Base-by-base conservation (phyloP, 2,888 invertebrate genomes). In the Oxycera nigricornis region DNA sequence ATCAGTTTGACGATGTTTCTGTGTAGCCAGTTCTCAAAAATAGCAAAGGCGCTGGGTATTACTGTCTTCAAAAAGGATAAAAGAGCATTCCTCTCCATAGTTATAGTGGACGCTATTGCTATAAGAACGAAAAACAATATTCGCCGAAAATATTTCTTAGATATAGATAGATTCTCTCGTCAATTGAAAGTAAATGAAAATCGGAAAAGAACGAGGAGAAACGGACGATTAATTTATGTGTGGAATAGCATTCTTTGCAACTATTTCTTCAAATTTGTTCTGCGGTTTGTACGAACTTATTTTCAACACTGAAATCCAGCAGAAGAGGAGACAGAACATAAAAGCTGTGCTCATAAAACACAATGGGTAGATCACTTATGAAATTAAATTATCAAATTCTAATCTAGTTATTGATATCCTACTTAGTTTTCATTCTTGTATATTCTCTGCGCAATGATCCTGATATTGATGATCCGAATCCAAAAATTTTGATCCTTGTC, bases 371-470 rank as follows among this genome's bases (percentile, higher is more conserved):
- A 77, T 88, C 7, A 85, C 83, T 4, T 87, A 87, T 77, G 87
- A 88, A 7, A 46, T 46, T 46, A 11, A 46, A 46, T 14, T 11
- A 46, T 17, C 6, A 46, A 82, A 86, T 76, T 86, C 82, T 0
- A 80, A 86, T 6, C 79, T 86, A 72, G 80, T 84, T 0, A 86
- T 89, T 59, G 87, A 88, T 73, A 85, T 87, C 87, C 86, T 0
- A 78, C 85, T n/a, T n/a, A n/a, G 81, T 89, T 2, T 85, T 89
- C 22, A 86, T 90, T 52, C 89, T 90, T 9, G 85, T 87, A 4
- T 86, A 87, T 77, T 87, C 88, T 24, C 87, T 90, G 77, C 90
- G 91, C 77, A 88, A 87, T 81, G 90, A 90, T 79, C 87, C 89
- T 0, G 86, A 87, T 1, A 85, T 88, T 79, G 90, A 88, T 78